phyloP scores from a whole-genome alignment of 2,888 invertebrate genomes.

The Danaus chrysippus region DNA sequence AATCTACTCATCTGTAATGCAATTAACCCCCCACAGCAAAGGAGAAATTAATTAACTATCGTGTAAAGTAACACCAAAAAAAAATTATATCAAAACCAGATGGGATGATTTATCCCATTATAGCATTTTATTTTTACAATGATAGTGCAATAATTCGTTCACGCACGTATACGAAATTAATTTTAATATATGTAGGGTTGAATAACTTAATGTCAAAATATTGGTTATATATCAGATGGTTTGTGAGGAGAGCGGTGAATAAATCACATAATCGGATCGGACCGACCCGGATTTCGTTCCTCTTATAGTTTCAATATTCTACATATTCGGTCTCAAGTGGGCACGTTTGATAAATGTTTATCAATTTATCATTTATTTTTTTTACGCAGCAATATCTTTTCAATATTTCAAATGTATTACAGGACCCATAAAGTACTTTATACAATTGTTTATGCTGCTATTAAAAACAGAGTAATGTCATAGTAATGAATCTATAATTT shows the following conservation, averaged over 20 bases:
- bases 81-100: constrained; percentile 54
- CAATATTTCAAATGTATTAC: no score
- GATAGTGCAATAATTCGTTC: constrained; percentile 75
- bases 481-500: constrained; percentile 23
- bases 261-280: constrained; percentile 68
- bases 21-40: constrained; percentile 53
- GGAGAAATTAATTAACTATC: constrained; percentile 67
- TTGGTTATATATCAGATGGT: constrained; percentile 61
- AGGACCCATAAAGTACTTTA: neutral
- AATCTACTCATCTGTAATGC: constrained; percentile 59
- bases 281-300: constrained; percentile 1
- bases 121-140: constrained; percentile 64
- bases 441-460: neutral
- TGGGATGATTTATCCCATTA: constrained; percentile 61
- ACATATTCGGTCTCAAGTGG: neutral
- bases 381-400: no score
- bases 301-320: constrained; percentile 1
- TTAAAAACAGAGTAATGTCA: neutral
- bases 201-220: constrained; percentile 67
- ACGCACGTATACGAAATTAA: constrained; percentile 72
- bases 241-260: constrained; percentile 51
- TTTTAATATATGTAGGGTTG: constrained; percentile 65
- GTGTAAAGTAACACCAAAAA: constrained; percentile 59
- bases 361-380: no score
- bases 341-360: neutral